Base-by-base conservation (phyloP, 2,797 vertebrate genomes). In the Sciurus vulgaris region DNA sequence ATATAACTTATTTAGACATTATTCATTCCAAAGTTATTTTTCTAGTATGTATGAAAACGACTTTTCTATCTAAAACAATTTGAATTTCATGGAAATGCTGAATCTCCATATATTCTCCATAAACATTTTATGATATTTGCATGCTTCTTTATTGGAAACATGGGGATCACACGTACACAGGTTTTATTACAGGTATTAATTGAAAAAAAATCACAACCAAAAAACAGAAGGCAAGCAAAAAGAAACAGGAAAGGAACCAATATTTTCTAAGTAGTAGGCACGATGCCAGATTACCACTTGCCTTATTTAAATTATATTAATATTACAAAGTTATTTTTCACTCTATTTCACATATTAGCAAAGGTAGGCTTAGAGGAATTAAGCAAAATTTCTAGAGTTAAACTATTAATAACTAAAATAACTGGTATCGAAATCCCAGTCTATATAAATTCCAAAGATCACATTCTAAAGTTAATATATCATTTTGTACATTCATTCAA, bases 1-100 rank as follows among this genome's bases (percentile, higher is more conserved):
- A 38, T n/a, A 7, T 20, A 24, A 70, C 26, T 13, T 51, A 15
- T 72, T 79, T 65, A 76, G 24, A 69, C 6, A 82, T 83, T 94
- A 89, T 89, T 78, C 17, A 82, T 86, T 69, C 24, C 69, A 92
- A 67, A 93, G 13, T 17, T 73, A 85, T 82, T 86, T 91, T 89
- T 79, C n/a, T 69, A 83, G 13, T 77, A 65, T 44, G 12, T 41
- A 70, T 82, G 17, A 91, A 89, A 96, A 93, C 88, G 18, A 59
- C 5, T 86, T 90, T 93, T 91, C 20, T 94, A 12, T 73, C 17
- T 74, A 88, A 94, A 65, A 26, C 61, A 72, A 77, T 86, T 47
- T 86, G 33, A 91, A 63, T 83, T 89, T 82, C 63, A 77, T 74
- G 54, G 49, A 33, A 26, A 86, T 22, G 11, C 35, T 89, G 22